Percentiles rank a stretch among this genome's conserved stretches.
These are phyloP conservation scores for Protobothrops mucrosquamatus DNA, from an alignment of 2,113 vertebrate species.

Conservation along the genomic window DNA sequence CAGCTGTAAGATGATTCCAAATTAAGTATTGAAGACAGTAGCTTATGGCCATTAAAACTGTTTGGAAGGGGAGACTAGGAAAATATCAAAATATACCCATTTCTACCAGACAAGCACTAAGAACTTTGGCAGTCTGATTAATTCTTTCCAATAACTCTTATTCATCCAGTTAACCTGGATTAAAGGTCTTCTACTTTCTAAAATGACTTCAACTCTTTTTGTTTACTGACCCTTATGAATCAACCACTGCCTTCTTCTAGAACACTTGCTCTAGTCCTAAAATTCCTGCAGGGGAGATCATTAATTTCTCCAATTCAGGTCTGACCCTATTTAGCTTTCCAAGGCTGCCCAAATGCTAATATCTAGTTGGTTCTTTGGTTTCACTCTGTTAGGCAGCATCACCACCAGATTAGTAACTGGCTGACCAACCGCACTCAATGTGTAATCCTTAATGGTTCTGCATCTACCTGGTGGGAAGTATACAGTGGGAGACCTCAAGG, in stretches of 20 bases:
- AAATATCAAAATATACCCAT: not conserved
- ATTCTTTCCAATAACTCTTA: not conserved
- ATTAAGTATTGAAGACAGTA: not conserved
- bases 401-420: not conserved
- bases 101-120: not conserved
- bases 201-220: not conserved
- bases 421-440: not conserved
- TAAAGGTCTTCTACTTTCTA: not conserved
- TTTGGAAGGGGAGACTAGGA: not conserved
- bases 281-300: not conserved
- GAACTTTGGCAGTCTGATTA: not conserved
- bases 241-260: not conserved
- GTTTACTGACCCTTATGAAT: not conserved
- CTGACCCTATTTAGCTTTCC: not conserved
- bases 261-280: not conserved
- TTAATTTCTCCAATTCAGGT: not conserved
- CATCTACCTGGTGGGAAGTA: not conserved
- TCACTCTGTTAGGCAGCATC: not conserved
- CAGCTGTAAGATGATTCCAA: not conserved
- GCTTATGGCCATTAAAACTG: not conserved
- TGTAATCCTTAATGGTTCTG: not conserved
- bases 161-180: not conserved
- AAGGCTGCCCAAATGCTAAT: not conserved
- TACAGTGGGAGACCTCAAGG: not conserved
- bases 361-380: not conserved